These are phyloP conservation scores for Apotomis betuletana DNA, from an alignment of 2,888 invertebrate genomes.

Conservation along the genomic window DNA sequence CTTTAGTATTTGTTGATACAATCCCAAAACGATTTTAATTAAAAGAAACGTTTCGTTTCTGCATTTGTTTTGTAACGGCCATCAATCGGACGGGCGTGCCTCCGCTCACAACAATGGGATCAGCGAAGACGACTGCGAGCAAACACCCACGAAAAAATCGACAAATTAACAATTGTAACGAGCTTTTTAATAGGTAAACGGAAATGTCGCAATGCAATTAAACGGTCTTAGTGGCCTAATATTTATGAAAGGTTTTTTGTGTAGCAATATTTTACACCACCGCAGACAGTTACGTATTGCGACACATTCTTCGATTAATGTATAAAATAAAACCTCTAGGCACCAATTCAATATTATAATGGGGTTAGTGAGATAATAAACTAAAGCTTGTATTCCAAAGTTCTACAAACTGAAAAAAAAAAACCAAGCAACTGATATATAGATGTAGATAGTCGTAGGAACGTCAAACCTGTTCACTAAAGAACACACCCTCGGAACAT, in stretches of 20 bases:
- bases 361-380: not conserved
- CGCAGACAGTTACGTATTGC: not conserved
- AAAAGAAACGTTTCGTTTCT: conserved; percentile 49
- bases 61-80: conserved; percentile 63
- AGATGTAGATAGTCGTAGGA: too few species aligned
- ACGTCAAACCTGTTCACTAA: too few species aligned
- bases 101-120: conserved; percentile 78
- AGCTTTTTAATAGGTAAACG: conserved; percentile 39
- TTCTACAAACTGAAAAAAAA: too few species aligned
- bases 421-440: too few species aligned
- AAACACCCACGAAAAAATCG: conserved; percentile 52
- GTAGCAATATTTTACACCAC: not conserved
- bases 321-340: not conserved
- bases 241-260: not conserved
- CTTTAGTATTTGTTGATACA: not conserved
- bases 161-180: conserved; percentile 40
- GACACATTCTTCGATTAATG: not conserved
- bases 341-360: not conserved
- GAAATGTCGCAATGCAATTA: conserved; percentile 26
- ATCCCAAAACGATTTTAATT: conserved; percentile 30
- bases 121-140: conserved; percentile 68
- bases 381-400: not conserved
- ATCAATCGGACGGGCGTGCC: conserved; percentile 74
- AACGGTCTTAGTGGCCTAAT: not conserved
- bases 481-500: too few species aligned